A percentile compares a stretch with the other conserved stretches of the same genome.
These are phyloP conservation scores for Calidris pugnax DNA, from an alignment of 2,113 vertebrate species.

Conservation along the genomic window DNA sequence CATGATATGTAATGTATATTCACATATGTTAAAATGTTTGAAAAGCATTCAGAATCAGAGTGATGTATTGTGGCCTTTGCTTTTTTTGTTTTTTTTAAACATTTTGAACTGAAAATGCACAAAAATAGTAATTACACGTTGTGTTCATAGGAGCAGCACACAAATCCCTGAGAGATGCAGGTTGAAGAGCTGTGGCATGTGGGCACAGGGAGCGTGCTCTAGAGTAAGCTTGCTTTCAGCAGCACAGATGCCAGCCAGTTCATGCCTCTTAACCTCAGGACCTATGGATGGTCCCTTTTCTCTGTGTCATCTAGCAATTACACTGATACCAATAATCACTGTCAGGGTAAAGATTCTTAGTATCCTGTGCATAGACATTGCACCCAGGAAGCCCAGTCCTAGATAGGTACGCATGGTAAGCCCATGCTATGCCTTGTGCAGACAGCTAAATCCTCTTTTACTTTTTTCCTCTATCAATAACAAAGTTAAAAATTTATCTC, in stretches of 20 bases:
- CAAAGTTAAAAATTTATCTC: not conserved
- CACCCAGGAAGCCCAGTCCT: rapidly evolving
- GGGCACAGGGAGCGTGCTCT: rapidly evolving
- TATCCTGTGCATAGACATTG: not conserved
- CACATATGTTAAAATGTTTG: not conserved
- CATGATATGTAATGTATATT: rapidly evolving
- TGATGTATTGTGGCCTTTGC: not conserved
- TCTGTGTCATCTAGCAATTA: not conserved
- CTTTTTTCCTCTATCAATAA: not conserved
- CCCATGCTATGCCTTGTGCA: not conserved
- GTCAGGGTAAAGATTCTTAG: not conserved
- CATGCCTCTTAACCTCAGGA: not conserved
- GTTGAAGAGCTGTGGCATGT: rapidly evolving
- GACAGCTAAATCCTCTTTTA: not conserved
- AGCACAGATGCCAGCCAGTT: rapidly evolving
- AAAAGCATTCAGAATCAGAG: not conserved
- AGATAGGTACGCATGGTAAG: not conserved
- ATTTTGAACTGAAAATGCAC: not conserved
- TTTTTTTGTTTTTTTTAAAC: not conserved
- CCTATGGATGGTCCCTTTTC: not conserved
- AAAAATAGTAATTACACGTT: not conserved
- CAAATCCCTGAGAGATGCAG: not conserved
- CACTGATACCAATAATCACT: not conserved
- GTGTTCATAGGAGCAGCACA: not conserved
- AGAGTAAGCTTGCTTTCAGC: not conserved